Evolutionary conservation across 2,797 vertebrate species (phyloP).

Genomic region (Coilia nasus): DNA sequence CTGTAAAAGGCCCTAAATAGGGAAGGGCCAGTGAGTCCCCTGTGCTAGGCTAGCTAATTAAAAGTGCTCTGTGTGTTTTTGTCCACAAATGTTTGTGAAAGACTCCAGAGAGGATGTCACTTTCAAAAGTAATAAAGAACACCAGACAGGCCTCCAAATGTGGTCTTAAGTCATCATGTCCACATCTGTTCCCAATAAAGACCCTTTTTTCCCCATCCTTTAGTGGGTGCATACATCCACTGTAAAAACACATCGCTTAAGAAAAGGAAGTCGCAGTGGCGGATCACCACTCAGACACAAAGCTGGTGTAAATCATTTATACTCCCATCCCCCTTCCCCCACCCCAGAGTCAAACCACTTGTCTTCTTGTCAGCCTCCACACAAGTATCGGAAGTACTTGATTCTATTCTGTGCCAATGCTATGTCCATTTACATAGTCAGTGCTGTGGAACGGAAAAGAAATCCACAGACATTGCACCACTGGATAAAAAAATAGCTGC

Average conservation of each 20-base stretch:
- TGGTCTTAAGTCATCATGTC: not conserved
- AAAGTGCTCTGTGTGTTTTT: not conserved
- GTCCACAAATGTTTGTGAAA: not conserved
- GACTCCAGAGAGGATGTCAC: constrained; percentile 3
- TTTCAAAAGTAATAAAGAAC: not conserved
- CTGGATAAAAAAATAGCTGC: not conserved
- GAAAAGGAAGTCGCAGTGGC: not conserved
- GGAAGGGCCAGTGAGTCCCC: not conserved
- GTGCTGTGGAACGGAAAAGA: not conserved
- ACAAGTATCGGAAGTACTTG: no score
- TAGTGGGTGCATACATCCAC: not conserved
- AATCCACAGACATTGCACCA: no score
- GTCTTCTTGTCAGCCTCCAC: no score
- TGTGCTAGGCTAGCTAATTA: not conserved
- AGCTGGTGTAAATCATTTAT: no score
- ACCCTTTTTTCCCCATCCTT: not conserved
- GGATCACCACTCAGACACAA: not conserved
- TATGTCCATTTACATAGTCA: not conserved
- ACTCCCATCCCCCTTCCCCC: no score
- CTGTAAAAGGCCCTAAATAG: not conserved
- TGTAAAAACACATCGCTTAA: not conserved
- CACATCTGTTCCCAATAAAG: constrained; percentile 12
- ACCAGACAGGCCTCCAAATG: not conserved
- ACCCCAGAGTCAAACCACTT: no score
- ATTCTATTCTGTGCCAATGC: not conserved